phyloP scores from a whole-genome alignment of 1,140 invertebrate genomes.

The Sitophilus oryzae region DNA sequence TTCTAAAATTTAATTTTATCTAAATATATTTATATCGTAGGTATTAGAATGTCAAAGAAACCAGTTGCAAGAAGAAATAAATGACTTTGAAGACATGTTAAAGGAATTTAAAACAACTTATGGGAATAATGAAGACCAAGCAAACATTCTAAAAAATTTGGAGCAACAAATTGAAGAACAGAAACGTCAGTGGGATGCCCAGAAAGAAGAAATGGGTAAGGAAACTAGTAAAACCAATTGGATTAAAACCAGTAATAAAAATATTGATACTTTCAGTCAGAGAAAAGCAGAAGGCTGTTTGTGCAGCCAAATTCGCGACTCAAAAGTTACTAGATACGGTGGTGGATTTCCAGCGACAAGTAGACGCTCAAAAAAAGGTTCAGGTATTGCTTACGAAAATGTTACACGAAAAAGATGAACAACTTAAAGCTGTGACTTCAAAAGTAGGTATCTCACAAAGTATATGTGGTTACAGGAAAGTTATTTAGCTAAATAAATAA shows the following conservation, averaged over 20 bases:
- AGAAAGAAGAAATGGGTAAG: constrained; percentile 20
- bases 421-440: constrained; percentile 22
- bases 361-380: constrained; percentile 28
- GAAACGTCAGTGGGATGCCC: constrained; percentile 25
- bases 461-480: too few relatives aligned
- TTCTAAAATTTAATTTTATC: too few relatives aligned
- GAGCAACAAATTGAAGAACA: constrained; percentile 24
- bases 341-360: constrained; percentile 29
- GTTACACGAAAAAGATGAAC: constrained; percentile 30
- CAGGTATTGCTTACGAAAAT: constrained; percentile 27
- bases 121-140: constrained; percentile 16
- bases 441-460: too few relatives aligned
- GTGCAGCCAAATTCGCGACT: constrained; percentile 31
- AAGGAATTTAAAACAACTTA: constrained; percentile 13
- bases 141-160: constrained; percentile 15
- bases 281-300: constrained; percentile 29
- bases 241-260: too few relatives aligned
- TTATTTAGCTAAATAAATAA: too few relatives aligned
- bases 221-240: background rate
- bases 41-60: constrained; percentile 25
- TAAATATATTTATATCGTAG: constrained; percentile 10
- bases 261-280: constrained; percentile 12
- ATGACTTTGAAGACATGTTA: constrained; percentile 25
- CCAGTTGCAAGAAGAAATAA: constrained; percentile 19
- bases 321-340: constrained; percentile 31